Conservation (phyloP, 2,888 invertebrate genomes). For the Eupithecia exiguata region DNA sequence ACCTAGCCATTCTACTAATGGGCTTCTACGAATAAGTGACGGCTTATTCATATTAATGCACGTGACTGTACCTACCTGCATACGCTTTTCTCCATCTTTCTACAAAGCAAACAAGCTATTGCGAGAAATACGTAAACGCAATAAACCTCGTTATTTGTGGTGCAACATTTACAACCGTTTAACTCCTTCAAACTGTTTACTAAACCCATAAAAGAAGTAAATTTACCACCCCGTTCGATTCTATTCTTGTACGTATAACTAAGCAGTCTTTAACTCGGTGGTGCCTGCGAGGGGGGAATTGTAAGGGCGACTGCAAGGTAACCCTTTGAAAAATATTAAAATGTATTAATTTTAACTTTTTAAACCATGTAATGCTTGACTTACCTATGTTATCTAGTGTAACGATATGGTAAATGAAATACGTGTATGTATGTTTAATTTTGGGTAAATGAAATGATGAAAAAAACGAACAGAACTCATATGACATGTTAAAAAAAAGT, state of each 20-base stretch:
- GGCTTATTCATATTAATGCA: not conserved
- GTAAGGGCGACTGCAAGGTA: not conserved
- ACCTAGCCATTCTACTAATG: no score
- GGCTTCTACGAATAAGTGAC: no score
- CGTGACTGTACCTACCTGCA: not conserved
- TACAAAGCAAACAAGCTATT: conserved; percentile 24
- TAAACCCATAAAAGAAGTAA: conserved; percentile 66
- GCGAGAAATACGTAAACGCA: conserved; percentile 46
- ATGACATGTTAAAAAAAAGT: no score
- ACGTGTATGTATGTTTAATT: no score
- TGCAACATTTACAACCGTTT: conserved; percentile 68
- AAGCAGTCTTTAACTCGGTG: conserved; percentile 12
- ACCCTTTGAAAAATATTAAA: no score
- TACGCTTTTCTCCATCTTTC: not conserved
- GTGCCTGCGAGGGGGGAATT: not conserved
- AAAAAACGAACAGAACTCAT: no score
- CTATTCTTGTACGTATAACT: conserved; percentile 58
- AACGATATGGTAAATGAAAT: no score
- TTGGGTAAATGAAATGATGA: no score
- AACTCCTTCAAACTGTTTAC: conserved; percentile 73
- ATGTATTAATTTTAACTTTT: no score
- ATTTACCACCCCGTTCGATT: conserved; percentile 64
- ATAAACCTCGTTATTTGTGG: conserved; percentile 69
- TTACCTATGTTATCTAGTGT: no score
- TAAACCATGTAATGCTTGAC: no score